Evolutionary conservation across 2,888 invertebrate species (phyloP).

Genomic region (Caradrina kadenii): DNA sequence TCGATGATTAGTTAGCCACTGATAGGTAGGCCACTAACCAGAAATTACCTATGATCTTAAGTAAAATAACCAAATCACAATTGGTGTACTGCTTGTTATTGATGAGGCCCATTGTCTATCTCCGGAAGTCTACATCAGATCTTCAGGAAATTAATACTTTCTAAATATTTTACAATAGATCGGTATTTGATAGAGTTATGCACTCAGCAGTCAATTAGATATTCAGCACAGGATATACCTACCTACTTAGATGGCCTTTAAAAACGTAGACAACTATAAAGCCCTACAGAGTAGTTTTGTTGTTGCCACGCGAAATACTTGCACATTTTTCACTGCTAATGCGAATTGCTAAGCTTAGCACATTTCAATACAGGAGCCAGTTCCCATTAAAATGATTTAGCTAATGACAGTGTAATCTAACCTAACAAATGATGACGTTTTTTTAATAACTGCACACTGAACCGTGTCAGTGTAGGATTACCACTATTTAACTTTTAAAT

Average conservation of each 20-base stretch:
- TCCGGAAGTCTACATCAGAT: no score
- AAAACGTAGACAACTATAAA: slow-evolving; percentile 9
- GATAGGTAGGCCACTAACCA: no score
- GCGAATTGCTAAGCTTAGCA: slow-evolving; percentile 33
- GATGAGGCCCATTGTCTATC: no score
- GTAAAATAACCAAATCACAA: no score
- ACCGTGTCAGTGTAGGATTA: no score
- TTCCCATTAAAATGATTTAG: no score
- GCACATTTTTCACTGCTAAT: slow-evolving; percentile 21
- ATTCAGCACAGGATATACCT: not conserved
- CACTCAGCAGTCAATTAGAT: not conserved
- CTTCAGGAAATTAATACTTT: no score
- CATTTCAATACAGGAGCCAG: not conserved
- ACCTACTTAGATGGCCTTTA: not conserved
- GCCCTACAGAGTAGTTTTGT: slow-evolving; percentile 15
- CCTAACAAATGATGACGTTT: not conserved
- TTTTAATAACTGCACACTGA: no score
- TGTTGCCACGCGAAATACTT: slow-evolving; percentile 38
- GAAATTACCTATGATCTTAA: no score
- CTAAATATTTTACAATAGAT: not conserved
- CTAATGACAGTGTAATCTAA: not conserved
- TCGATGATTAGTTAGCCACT: no score
- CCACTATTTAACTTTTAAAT: no score
- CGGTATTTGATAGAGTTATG: slow-evolving; percentile 14
- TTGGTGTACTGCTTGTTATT: no score